These are phyloP conservation scores for Drosophila nr. perissopoda DNA, from an alignment of 2,888 invertebrate genomes.

Conservation along the genomic window DNA sequence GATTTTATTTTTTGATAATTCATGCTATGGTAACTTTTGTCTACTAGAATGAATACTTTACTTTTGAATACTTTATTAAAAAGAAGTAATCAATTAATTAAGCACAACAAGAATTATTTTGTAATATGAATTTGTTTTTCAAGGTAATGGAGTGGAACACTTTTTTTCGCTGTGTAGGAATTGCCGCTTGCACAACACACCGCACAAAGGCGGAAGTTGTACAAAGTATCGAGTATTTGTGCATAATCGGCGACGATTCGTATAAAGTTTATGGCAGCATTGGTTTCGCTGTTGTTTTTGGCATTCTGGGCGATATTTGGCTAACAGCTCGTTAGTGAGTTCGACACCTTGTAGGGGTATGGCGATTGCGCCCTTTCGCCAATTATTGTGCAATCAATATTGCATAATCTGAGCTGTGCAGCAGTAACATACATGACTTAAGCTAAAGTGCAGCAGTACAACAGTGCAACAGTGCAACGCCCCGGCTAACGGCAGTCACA, in stretches of 20 bases:
- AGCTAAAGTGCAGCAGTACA: conserved; percentile 11
- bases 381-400: conserved; percentile 79
- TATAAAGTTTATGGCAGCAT: conserved; percentile 60
- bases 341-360: conserved; percentile 77
- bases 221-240: conserved; percentile 50
- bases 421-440: conserved; percentile 1
- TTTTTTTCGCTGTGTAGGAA: conserved; percentile 4
- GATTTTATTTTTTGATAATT: not conserved
- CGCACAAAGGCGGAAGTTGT: conserved; percentile 72
- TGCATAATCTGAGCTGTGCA: conserved; percentile 70
- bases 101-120: no score
- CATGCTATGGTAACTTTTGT: not conserved
- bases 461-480: conserved; percentile 62
- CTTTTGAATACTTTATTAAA: not conserved
- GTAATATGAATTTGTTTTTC: not conserved
- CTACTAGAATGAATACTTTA: no score
- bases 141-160: not conserved
- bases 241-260: conserved; percentile 56
- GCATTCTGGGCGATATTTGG: conserved; percentile 56
- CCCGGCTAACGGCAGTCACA: conserved; percentile 77
- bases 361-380: conserved; percentile 76
- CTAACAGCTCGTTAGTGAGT: conserved; percentile 71
- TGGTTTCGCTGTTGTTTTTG: conserved; percentile 41
- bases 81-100: not conserved
- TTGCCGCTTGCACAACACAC: conserved; percentile 35